Conservation (phyloP, 2,113 vertebrate genomes). For the Junco hyemalis region DNA sequence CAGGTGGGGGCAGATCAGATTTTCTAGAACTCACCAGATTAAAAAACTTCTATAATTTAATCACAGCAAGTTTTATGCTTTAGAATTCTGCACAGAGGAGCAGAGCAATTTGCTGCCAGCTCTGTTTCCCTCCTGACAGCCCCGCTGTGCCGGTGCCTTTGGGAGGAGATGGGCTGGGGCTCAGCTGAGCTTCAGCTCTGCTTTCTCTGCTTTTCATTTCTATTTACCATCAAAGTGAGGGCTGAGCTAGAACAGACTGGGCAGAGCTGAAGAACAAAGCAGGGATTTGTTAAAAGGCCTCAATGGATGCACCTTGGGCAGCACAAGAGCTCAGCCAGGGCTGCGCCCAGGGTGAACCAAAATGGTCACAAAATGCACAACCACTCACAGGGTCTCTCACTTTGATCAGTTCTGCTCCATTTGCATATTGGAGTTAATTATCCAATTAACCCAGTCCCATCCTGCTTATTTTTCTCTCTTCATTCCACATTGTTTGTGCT, state of each 20-base stretch:
- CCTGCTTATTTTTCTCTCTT: not conserved
- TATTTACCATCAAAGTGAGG: not conserved
- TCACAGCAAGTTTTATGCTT: not conserved
- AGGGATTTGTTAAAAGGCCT: not conserved
- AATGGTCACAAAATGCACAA: not conserved
- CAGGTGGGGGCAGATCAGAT: not conserved
- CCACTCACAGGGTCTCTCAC: fast-evolving
- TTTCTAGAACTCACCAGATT: not conserved
- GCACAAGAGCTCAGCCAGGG: not conserved
- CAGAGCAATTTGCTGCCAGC: not conserved
- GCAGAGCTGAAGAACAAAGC: not conserved
- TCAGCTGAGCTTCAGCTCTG: not conserved
- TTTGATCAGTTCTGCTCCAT: not conserved
- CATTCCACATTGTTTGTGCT: not conserved
- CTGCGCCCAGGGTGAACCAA: not conserved
- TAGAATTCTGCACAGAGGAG: not conserved
- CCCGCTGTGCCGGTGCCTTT: not conserved
- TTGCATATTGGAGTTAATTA: not conserved
- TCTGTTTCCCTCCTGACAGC: not conserved
- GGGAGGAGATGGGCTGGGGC: not conserved
- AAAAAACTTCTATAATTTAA: not conserved
- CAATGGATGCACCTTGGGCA: not conserved
- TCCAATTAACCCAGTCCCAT: not conserved
- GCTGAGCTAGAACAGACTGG: not conserved
- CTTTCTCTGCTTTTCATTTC: not conserved